Evolutionary conservation across 1,140 invertebrate species (phyloP).

Genomic region (Ericerus pela): DNA sequence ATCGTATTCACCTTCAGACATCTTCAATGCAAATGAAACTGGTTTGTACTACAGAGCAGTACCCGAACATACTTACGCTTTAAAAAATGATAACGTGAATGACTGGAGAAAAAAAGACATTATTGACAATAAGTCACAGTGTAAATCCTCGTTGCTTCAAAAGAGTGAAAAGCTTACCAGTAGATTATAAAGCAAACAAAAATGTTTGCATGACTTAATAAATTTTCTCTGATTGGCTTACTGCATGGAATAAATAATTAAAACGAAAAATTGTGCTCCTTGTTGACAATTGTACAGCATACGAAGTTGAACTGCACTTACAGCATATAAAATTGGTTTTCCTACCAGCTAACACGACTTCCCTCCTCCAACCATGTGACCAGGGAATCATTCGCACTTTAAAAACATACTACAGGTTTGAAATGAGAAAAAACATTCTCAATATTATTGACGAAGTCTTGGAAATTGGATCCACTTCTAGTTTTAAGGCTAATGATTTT

Average conservation of each 20-base stretch:
- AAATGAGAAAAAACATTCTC: neutral
- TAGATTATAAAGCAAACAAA: slow-evolving; percentile 8
- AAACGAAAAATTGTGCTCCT: slow-evolving; percentile 22
- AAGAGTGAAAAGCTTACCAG: slow-evolving; percentile 11
- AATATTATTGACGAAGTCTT: neutral
- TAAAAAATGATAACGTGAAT: slow-evolving; percentile 28
- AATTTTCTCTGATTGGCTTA: slow-evolving; percentile 5
- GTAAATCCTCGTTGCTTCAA: slow-evolving; percentile 15
- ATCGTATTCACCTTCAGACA: neutral
- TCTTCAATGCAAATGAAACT: slow-evolving; percentile 33
- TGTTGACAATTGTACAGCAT: slow-evolving; percentile 31
- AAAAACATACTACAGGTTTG: slow-evolving; percentile 7
- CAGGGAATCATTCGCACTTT: slow-evolving; percentile 26
- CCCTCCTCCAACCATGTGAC: slow-evolving; percentile 31
- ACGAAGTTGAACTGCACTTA: slow-evolving; percentile 21
- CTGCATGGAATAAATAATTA: neutral
- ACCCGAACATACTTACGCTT: slow-evolving; percentile 26
- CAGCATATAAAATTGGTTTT: slow-evolving; percentile 27
- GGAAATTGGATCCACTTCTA: neutral
- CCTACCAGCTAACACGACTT: slow-evolving; percentile 31
- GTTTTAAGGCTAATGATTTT: neutral
- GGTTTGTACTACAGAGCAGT: slow-evolving; percentile 29
- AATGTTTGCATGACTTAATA: slow-evolving; percentile 15
- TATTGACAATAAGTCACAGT: slow-evolving; percentile 14
- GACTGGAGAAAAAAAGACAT: slow-evolving; percentile 38